phyloP scores from a whole-genome alignment of 2,888 invertebrate species.

The Pasiphila rectangulata region DNA sequence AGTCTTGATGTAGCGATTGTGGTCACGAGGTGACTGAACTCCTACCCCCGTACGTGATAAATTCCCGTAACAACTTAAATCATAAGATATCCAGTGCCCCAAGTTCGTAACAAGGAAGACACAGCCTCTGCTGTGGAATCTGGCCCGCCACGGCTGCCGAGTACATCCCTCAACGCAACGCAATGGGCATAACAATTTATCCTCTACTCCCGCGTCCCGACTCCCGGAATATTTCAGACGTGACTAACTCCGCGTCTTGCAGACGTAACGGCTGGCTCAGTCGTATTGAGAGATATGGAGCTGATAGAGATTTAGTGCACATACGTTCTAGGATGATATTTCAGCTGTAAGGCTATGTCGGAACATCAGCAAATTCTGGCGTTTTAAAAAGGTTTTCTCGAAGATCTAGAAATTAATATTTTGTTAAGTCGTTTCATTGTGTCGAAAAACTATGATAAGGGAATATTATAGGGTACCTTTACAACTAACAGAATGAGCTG shows the following conservation, averaged over 20 bases:
- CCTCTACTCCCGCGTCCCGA: slow-evolving; percentile 28
- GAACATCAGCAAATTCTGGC: background rate
- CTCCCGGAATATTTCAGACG: slow-evolving; percentile 36
- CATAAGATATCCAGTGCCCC: too few species aligned
- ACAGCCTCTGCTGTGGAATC: too few species aligned
- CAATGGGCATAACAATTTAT: slow-evolving; percentile 35
- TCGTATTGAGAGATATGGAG: background rate
- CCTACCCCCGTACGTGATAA: too few species aligned
- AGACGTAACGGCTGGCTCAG: slow-evolving; percentile 11
- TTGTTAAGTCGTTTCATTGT: too few species aligned
- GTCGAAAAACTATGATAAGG: too few species aligned
- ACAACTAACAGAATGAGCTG: too few species aligned
- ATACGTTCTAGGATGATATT: background rate
- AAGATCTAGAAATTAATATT: too few species aligned
- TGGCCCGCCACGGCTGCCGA: background rate
- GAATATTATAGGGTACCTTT: too few species aligned
- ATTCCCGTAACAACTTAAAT: too few species aligned
- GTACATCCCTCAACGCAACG: slow-evolving; percentile 10
- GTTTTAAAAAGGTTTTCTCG: too few species aligned
- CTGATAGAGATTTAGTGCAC: slow-evolving; percentile 1
- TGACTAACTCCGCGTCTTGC: slow-evolving; percentile 28
- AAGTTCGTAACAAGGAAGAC: background rate
- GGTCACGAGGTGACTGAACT: too few species aligned
- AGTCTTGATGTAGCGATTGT: too few species aligned
- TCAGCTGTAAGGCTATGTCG: background rate